Evolutionary conservation across 2,888 invertebrate species (phyloP).

Genomic region (Leistus spinibarbis): DNA sequence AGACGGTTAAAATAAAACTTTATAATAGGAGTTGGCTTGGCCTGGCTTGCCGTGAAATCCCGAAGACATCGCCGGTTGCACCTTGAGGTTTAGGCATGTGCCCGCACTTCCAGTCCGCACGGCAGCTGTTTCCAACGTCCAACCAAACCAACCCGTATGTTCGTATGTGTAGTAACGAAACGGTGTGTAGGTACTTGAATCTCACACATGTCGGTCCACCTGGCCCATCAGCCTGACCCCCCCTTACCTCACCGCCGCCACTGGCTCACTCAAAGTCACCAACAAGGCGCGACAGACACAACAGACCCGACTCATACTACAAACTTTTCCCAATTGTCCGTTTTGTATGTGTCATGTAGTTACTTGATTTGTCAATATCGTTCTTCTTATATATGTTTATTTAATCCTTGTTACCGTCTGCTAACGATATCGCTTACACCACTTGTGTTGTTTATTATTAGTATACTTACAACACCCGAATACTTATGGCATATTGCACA

Average conservation of each 20-base stretch:
- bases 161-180: neutral
- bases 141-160: slow-evolving; percentile 9
- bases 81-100: slow-evolving; percentile 11
- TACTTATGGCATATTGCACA: no score
- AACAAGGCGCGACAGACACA: neutral
- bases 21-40: neutral
- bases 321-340: neutral
- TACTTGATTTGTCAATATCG: no score
- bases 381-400: no score
- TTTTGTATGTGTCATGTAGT: no score
- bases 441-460: no score
- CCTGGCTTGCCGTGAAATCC: neutral
- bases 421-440: no score
- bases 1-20: neutral
- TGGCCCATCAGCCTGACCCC: neutral
- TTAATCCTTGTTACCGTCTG: no score
- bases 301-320: neutral
- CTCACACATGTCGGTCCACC: slow-evolving; percentile 6
- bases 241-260: neutral
- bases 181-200: neutral
- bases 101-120: slow-evolving; percentile 7
- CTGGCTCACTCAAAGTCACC: neutral
- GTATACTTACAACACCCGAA: no score
- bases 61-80: slow-evolving; percentile 3
- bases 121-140: slow-evolving; percentile 4